Conservation (phyloP, 1,140 invertebrate species). For the Saxidomus purpurata region DNA sequence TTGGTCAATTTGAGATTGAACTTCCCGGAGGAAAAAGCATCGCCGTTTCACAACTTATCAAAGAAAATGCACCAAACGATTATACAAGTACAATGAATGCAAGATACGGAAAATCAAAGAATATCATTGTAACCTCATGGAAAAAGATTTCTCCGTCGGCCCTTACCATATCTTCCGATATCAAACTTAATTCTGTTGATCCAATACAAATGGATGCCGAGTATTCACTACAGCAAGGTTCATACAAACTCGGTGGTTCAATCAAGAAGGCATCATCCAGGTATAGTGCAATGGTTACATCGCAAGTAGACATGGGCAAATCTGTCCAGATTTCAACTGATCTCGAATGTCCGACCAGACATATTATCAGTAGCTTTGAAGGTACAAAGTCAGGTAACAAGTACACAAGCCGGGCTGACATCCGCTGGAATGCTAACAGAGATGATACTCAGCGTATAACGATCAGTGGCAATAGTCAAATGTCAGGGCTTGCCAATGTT, state of each 20-base stretch:
- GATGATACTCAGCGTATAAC: slow-evolving; percentile 60
- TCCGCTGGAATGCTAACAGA: slow-evolving; percentile 71
- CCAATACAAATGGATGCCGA: slow-evolving; percentile 43
- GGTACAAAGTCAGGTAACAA: slow-evolving; percentile 6
- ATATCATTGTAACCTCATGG: slow-evolving; percentile 38
- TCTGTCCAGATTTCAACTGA: slow-evolving; percentile 31
- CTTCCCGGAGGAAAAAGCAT: slow-evolving; percentile 38
- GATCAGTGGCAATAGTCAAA: slow-evolving; percentile 19
- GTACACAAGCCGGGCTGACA: slow-evolving; percentile 52
- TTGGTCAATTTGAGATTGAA: slow-evolving; percentile 25
- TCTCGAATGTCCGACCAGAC: slow-evolving; percentile 54
- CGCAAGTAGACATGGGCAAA: neutral
- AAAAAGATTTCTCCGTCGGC: slow-evolving; percentile 11
- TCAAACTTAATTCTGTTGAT: slow-evolving; percentile 19
- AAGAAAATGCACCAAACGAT: slow-evolving; percentile 10
- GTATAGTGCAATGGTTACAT: slow-evolving; percentile 21
- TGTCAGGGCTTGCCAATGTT: slow-evolving; percentile 5
- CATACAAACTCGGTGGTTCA: slow-evolving; percentile 4
- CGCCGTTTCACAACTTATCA: slow-evolving; percentile 28
- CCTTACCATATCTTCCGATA: slow-evolving; percentile 56
- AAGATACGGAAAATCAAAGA: slow-evolving; percentile 46
- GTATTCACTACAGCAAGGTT: slow-evolving; percentile 37
- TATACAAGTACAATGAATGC: slow-evolving; percentile 47
- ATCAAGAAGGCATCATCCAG: slow-evolving; percentile 1
- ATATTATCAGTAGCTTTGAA: slow-evolving; percentile 66